Evolutionary conservation across 2,113 vertebrate genomes (phyloP).

Genomic region (Sinocyclocheilus grahami): DNA sequence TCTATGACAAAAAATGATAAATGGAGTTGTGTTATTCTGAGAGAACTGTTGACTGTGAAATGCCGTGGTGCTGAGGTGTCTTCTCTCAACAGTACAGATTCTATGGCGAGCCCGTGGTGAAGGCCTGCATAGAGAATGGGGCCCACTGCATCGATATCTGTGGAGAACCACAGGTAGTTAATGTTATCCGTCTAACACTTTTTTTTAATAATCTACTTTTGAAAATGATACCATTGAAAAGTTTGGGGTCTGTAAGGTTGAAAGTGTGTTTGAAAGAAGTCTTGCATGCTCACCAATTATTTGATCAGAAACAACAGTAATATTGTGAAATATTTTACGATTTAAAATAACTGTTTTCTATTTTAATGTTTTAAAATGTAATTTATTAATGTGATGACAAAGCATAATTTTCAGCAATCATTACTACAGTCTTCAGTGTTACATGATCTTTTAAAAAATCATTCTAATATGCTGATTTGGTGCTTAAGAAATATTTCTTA

Average conservation of each 20-base stretch:
- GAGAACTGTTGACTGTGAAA: constrained; percentile 19
- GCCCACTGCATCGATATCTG: constrained; percentile 87
- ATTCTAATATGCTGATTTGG: neutral
- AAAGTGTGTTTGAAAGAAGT: too few relatives aligned
- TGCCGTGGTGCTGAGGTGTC: neutral
- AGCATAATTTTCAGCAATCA: too few relatives aligned
- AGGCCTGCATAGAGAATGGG: constrained; percentile 93
- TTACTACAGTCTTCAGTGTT: neutral
- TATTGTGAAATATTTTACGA: too few relatives aligned
- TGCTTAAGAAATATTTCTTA: neutral
- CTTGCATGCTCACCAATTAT: too few relatives aligned
- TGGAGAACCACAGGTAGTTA: constrained; percentile 90
- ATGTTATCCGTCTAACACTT: neutral
- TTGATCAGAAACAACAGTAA: too few relatives aligned
- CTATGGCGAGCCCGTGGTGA: constrained; percentile 89
- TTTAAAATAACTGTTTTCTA: neutral
- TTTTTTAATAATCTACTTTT: neutral
- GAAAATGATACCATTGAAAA: neutral
- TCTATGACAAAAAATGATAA: neutral
- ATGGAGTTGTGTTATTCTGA: constrained; percentile 4
- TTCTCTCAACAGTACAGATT: constrained; percentile 83
- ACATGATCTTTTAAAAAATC: neutral
- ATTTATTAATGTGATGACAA: neutral
- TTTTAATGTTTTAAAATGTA: too few relatives aligned
- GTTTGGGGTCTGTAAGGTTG: too few relatives aligned